Percentiles rank a stretch among this genome's conserved stretches.
Conservation (phyloP, 2,113 vertebrate species). For the Sinocyclocheilus rhinocerous region DNA sequence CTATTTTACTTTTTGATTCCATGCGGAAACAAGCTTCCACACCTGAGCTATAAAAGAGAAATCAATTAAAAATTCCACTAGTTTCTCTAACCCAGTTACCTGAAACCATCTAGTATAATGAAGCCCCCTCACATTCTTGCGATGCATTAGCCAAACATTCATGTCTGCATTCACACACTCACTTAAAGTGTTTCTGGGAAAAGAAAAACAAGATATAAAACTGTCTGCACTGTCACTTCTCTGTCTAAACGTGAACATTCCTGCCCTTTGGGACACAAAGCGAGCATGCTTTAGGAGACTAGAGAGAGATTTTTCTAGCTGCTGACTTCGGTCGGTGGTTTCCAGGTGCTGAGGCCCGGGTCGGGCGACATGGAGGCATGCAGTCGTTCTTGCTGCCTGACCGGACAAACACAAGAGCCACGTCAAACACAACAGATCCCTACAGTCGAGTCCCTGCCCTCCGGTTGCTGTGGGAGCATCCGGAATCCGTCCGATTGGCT, state of each 20-base stretch:
- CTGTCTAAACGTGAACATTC: slow-evolving; percentile 36
- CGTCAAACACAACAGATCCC: slow-evolving; percentile 56
- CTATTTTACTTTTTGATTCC: too few species aligned
- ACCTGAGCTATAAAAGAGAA: neutral
- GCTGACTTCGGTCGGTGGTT: neutral
- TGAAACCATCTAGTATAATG: too few species aligned
- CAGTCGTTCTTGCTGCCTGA: slow-evolving; percentile 53
- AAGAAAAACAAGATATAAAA: neutral
- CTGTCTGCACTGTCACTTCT: neutral
- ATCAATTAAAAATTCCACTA: neutral
- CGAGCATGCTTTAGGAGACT: neutral
- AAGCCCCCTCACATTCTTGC: too few species aligned
- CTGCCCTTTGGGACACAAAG: slow-evolving; percentile 45
- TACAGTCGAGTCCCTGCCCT: slow-evolving; percentile 28
- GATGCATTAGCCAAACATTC: too few species aligned
- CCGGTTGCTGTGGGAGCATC: slow-evolving; percentile 73
- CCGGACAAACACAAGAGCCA: slow-evolving; percentile 56
- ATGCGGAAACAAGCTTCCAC: too few species aligned
- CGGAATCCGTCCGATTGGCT: slow-evolving; percentile 71
- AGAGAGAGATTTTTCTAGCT: slow-evolving; percentile 31
- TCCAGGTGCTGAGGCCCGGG: slow-evolving; percentile 23
- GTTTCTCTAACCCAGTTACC: too few species aligned
- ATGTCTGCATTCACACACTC: too few species aligned
- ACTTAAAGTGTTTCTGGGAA: neutral
- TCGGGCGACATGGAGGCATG: slow-evolving; percentile 10